These are phyloP conservation scores for Sesamia nonagrioides DNA, from an alignment of 1,140 invertebrate species.

Conservation along the genomic window DNA sequence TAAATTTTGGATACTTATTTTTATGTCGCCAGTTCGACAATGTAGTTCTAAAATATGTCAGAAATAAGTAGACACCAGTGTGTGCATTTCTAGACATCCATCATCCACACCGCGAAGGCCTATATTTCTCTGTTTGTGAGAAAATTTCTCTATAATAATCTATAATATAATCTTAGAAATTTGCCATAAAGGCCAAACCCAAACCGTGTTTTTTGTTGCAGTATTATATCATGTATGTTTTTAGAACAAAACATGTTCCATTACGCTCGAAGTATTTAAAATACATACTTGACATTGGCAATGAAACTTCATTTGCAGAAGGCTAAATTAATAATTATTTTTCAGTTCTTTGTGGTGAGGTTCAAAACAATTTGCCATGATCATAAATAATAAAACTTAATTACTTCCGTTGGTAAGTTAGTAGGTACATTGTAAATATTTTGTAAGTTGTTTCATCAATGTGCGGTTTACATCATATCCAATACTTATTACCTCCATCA, in stretches of 20 bases:
- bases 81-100: too few relatives aligned
- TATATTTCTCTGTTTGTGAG: too few relatives aligned
- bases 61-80: too few relatives aligned
- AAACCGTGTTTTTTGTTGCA: background rate
- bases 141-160: too few relatives aligned
- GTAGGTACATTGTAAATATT: background rate
- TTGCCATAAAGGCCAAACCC: background rate
- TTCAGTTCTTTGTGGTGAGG: conserved; percentile 5
- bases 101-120: too few relatives aligned
- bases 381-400: conserved; percentile 14
- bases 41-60: too few relatives aligned
- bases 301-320: conserved; percentile 26
- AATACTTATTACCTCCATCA: too few relatives aligned
- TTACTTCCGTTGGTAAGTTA: conserved; percentile 6
- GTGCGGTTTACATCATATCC: too few relatives aligned
- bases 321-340: conserved; percentile 12
- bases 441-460: background rate
- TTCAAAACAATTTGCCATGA: conserved; percentile 16
- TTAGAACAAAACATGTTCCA: background rate
- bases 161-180: background rate
- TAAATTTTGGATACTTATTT: too few relatives aligned
- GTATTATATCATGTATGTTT: too few relatives aligned
- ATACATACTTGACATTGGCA: conserved; percentile 32
- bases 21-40: too few relatives aligned
- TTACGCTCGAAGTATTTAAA: background rate